Percentiles rank a stretch among this genome's conserved stretches.
These are phyloP conservation scores for Stenichneumon culpator DNA, from an alignment of 2,888 invertebrate genomes.

Conservation along the genomic window DNA sequence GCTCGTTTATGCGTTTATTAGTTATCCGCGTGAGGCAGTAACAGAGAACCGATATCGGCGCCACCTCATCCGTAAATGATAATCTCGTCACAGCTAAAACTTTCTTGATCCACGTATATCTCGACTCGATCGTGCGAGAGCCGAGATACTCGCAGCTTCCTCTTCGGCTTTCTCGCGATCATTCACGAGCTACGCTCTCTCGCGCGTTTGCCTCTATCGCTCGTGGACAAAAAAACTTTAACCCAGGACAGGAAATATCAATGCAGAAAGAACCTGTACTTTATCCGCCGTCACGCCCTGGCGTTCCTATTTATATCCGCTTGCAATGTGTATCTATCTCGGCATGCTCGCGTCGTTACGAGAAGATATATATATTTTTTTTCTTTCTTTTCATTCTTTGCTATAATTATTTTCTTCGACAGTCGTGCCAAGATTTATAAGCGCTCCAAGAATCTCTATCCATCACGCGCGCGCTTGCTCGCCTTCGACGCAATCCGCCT, in stretches of 20 bases:
- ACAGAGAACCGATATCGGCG: not conserved
- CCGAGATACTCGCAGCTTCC: conserved; percentile 14
- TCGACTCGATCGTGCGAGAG: conserved; percentile 2
- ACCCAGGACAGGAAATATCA: conserved; percentile 48
- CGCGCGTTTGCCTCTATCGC: not conserved
- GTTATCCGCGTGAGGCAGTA: not conserved
- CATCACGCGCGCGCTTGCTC: conserved; percentile 17
- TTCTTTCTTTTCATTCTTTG: conserved; percentile 10
- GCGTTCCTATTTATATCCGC: conserved; percentile 52
- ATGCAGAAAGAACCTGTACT: conserved; percentile 46
- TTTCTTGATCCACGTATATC: conserved; percentile 15
- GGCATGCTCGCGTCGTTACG: conserved; percentile 25
- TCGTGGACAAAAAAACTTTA: conserved; percentile 8
- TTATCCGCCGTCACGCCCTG: conserved; percentile 45
- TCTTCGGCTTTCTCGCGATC: conserved; percentile 39
- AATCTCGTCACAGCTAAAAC: conserved; percentile 20
- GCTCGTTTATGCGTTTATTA: conserved; percentile 13
- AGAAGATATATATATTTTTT: conserved; percentile 7
- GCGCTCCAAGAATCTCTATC: conserved; percentile 22
- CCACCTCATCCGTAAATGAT: not conserved
- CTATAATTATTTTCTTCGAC: conserved; percentile 8
- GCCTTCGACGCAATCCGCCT: not conserved
- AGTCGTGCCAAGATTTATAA: not conserved
- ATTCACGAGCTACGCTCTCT: not conserved
- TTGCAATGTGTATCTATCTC: not conserved